These are phyloP conservation scores for Clamator glandarius DNA, from an alignment of 2,797 vertebrate species.

Conservation along the genomic window DNA sequence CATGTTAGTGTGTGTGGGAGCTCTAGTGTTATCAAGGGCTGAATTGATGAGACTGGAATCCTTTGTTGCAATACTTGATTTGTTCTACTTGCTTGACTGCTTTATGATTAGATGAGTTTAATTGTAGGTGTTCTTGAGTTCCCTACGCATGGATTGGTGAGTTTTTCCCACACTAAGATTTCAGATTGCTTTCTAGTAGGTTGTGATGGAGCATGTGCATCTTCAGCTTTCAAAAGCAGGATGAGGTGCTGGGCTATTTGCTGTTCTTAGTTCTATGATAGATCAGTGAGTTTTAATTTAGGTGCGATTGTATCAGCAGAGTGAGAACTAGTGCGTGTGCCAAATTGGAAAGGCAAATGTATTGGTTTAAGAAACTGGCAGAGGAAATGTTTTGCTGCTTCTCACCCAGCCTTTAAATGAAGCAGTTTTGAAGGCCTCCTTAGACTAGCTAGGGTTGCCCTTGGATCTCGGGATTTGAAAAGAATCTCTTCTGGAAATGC, in stretches of 20 bases:
- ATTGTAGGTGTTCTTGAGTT: neutral
- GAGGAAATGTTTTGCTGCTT: neutral
- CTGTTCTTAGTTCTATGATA: accelerated
- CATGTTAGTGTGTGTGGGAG: neutral
- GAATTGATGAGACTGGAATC: accelerated
- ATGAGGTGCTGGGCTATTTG: accelerated
- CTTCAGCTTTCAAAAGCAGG: neutral
- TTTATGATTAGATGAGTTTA: neutral
- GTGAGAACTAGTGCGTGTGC: neutral
- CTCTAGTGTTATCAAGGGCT: accelerated
- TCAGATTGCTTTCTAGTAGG: neutral
- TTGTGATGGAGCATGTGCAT: neutral
- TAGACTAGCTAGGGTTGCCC: neutral
- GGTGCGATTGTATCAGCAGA: neutral
- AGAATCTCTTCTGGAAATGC: accelerated
- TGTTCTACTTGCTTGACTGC: no score
- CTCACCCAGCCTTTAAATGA: no score
- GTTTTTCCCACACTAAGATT: neutral
- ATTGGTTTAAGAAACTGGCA: no score
- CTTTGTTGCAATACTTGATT: accelerated
- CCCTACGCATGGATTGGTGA: accelerated
- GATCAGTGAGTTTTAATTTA: neutral
- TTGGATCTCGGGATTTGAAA: neutral
- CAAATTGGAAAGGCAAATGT: neutral
- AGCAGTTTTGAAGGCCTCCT: neutral